Base-by-base conservation (phyloP, 2,888 invertebrate species). In the Cephus pygmeus region DNA sequence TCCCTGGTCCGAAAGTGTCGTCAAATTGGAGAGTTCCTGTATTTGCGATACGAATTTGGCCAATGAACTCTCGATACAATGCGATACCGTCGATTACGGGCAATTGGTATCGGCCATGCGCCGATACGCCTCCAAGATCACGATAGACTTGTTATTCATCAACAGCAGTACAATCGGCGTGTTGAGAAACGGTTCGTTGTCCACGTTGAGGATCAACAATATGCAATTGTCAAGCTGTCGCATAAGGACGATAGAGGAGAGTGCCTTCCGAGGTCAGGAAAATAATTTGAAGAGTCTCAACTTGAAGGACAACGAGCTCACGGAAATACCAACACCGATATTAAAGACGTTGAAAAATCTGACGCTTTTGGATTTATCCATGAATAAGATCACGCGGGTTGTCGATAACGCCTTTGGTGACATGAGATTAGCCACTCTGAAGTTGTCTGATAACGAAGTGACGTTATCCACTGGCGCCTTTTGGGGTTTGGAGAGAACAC, bases 1-100 rank as follows among this genome's bases (percentile, higher is more conserved):
- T 92, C 97, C 98, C 1, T 97, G 97, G 97, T 84, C 87, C 31
- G 93, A 94, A 79, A 94, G 95, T 81, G 93, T 95, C 34, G 93
- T 94, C 75, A 95, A 95, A 80, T 93, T 98, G 80, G 96, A 97
- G 88, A 94, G 96, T 75, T 95, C 96, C 73, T 98, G 98, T 91
- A 94, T 97, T 80, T 98, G 98, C 92, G 97, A 97, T 81, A 95
- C 96, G 91, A 97, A 97, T 90, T 93, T 97, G 81, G 97, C 96
- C 73, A 94, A 95, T 85, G 97, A 97, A 90, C 93, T 98, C 23
- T 97, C 97, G 56, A 96, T 98, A 82, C 97, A 98, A 92, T 98
- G 97, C 92, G 97, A 97, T 92, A 96, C 96, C 94, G 97, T 97
- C 79, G 95, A 97, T 88, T 97, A 96, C 91, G 92, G 94, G 73